Base-by-base conservation (phyloP, 2,888 invertebrate species). In the Cephus runcator region DNA sequence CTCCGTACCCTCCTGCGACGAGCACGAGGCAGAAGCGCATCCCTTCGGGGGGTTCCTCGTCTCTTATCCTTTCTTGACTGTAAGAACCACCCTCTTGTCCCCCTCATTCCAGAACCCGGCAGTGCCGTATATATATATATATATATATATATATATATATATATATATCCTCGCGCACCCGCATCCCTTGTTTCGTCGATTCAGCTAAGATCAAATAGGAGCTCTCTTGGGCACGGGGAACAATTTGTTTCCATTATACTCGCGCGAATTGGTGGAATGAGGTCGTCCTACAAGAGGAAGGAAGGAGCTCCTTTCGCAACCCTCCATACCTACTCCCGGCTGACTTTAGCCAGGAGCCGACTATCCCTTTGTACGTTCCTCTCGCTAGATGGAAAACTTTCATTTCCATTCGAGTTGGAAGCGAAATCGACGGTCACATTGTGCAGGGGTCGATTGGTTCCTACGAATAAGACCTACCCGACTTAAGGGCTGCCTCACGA, bases 201-300 rank as follows among this genome's bases (percentile, higher is more conserved):
- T 84, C 82, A 79, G 79, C 81, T 77, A 79, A 84, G 83, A 85
- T 86, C 83, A 85, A 87, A 87, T 85, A 82, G 77, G 76, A 81
- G 79, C 77, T 75, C 77, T 23, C 77, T 73, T 71, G 33, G 71
- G 34, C 71, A 34, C 33, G 23, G 12, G 76, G 80, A 79, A 85
- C 86, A 83, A 87, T 87, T 87, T 86, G 85, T 87, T 87, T 86
- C 83, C 85, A 84, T 86, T 87, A 87, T 79, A 78, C 75, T 73
- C 35, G 40, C 76, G 73, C 77, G 77, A 69, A 71, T 71, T 71
- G 33, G 71, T 33, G 71, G 71, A 33, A 56, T 56, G 56, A 56
- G 56, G 9, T 23, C 56, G 56, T 56, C 56, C 6, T 56, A 6
- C 56, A 15, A 56, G 23, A 23, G 56, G 56, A 56, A 56, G 56